These are phyloP conservation scores for Uromys caudimaculatus DNA, from an alignment of 2,797 vertebrate species.

Conservation along the genomic window DNA sequence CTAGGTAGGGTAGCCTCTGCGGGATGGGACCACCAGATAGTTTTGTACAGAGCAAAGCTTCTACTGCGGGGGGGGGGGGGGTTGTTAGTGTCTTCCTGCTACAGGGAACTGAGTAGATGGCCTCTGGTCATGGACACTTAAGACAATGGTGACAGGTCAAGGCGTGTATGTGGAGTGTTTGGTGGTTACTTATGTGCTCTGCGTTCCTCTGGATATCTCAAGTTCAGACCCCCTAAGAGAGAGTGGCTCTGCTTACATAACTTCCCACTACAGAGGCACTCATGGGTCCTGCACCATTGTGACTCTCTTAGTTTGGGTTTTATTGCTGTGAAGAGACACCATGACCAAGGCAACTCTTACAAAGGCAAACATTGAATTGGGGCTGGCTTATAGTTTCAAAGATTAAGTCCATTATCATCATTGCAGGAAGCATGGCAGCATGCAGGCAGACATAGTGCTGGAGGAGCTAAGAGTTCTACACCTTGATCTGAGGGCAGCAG, in stretches of 20 bases:
- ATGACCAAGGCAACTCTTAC: no score
- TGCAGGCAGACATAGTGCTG: no score
- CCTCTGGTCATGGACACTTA: not conserved
- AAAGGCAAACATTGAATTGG: no score
- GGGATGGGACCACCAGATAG: fast-evolving
- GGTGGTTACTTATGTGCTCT: not conserved
- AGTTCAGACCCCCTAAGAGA: not conserved
- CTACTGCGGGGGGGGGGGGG: not conserved
- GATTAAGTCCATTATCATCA: no score
- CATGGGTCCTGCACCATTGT: not conserved
- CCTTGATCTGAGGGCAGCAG: no score
- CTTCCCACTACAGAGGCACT: not conserved
- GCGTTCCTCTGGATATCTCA: not conserved
- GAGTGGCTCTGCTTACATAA: not conserved
- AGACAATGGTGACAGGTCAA: not conserved
- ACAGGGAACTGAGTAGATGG: not conserved
- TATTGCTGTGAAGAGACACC: no score
- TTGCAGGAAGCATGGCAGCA: no score
- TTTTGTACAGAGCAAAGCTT: not conserved
- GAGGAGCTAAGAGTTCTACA: no score
- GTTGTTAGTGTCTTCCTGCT: not conserved
- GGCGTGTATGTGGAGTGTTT: not conserved
- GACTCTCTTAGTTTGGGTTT: not conserved
- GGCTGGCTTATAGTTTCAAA: no score
- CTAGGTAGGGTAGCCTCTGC: not conserved